phyloP scores from a whole-genome alignment of 2,113 vertebrate genomes.

The Anolis carolinensis region DNA sequence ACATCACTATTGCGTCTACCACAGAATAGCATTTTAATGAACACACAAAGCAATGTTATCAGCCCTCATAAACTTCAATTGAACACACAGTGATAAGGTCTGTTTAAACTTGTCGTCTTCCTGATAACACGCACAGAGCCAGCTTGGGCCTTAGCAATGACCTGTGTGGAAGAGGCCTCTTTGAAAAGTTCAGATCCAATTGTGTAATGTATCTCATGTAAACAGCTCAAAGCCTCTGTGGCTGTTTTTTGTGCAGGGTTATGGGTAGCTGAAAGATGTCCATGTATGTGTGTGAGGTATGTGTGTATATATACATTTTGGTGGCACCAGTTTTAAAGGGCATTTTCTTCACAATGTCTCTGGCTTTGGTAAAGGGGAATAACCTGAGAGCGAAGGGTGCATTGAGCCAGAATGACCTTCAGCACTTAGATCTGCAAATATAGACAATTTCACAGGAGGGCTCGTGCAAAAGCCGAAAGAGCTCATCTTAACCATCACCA shows the following conservation, averaged over 20 bases:
- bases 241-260: not conserved
- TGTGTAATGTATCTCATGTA: slow-evolving; percentile 8
- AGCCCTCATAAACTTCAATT: slow-evolving; percentile 98
- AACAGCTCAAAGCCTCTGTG: slow-evolving; percentile 13
- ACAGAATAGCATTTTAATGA: slow-evolving; percentile 79
- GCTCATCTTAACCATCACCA: slow-evolving; percentile 8
- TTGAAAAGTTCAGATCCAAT: slow-evolving; percentile 34
- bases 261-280: not conserved
- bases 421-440: slow-evolving; percentile 45
- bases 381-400: not conserved
- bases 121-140: slow-evolving; percentile 84
- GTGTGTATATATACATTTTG: fast-evolving
- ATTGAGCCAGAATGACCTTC: slow-evolving; percentile 39
- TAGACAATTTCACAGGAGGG: not conserved
- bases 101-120: slow-evolving; percentile 95
- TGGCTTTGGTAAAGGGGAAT: slow-evolving; percentile 2
- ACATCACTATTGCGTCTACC: slow-evolving; percentile 45
- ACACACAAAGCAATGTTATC: slow-evolving; percentile 86
- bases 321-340: fast-evolving
- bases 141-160: slow-evolving; percentile 66
- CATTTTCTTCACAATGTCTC: not conserved
- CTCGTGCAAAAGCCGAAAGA: slow-evolving; percentile 32
- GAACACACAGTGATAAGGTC: slow-evolving; percentile 96
- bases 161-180: slow-evolving; percentile 49
- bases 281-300: not conserved